Evolutionary conservation across 2,797 vertebrate genomes (phyloP).

Genomic region (Lindbergichthys nudifrons): DNA sequence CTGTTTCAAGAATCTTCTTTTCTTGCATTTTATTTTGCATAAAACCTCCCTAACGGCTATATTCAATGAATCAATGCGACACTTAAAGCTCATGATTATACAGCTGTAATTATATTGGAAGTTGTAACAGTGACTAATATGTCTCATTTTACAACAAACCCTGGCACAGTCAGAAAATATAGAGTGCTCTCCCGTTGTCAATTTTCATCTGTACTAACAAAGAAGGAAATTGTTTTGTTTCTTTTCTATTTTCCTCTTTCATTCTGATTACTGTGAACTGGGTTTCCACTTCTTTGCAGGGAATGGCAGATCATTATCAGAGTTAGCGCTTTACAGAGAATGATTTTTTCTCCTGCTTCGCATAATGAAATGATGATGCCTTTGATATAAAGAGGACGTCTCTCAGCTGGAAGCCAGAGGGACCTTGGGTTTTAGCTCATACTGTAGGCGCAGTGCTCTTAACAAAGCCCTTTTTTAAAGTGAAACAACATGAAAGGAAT

Average conservation of each 20-base stretch:
- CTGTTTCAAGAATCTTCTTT: too few relatives aligned
- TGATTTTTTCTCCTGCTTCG: slow-evolving; percentile 24
- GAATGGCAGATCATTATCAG: slow-evolving; percentile 23
- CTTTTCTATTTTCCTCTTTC: not conserved
- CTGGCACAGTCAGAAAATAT: not conserved
- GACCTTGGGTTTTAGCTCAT: slow-evolving; percentile 23
- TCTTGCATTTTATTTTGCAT: not conserved
- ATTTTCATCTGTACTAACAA: too few relatives aligned
- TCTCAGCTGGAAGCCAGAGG: slow-evolving; percentile 4
- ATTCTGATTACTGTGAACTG: slow-evolving; percentile 2
- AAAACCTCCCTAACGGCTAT: not conserved
- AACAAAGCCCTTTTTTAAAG: slow-evolving; percentile 29
- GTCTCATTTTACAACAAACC: slow-evolving; percentile 16
- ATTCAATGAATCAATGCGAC: not conserved
- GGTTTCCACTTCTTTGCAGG: slow-evolving; percentile 15
- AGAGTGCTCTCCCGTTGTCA: too few relatives aligned
- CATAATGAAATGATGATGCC: slow-evolving; percentile 31
- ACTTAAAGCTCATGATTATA: not conserved
- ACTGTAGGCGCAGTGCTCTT: not conserved
- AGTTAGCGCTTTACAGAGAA: slow-evolving; percentile 3
- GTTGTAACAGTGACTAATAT: not conserved
- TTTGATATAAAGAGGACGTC: slow-evolving; percentile 35
- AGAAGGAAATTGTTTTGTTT: not conserved
- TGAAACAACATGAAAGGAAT: not conserved
- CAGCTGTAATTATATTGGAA: not conserved